phyloP scores from a whole-genome alignment of 2,888 invertebrate genomes.

The Phytoseiulus persimilis region DNA sequence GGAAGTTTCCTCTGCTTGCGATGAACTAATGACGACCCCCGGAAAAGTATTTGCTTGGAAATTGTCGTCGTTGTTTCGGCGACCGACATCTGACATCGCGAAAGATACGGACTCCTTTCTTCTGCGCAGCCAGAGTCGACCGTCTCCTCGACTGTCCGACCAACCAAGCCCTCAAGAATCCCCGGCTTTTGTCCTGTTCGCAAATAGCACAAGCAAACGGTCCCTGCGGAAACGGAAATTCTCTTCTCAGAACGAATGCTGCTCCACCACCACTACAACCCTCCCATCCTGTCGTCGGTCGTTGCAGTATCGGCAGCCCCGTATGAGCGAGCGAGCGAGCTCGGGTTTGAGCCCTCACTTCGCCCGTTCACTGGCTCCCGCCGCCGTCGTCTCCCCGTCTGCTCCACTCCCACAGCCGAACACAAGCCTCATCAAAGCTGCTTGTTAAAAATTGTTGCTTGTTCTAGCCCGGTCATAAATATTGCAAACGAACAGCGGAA shows the following conservation, averaged over 20 bases:
- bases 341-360: background rate
- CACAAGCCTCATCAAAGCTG: background rate
- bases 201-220: background rate
- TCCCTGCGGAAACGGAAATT: slow-evolving; percentile 5
- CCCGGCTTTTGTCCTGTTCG: background rate
- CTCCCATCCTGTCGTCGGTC: background rate
- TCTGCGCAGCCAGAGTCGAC: background rate
- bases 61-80: background rate
- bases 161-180: background rate
- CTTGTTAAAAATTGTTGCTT: background rate
- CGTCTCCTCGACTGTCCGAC: background rate
- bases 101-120: background rate
- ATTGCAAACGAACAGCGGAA: background rate
- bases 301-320: background rate
- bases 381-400: background rate
- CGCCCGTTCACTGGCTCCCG: background rate
- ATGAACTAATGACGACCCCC: background rate
- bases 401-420: background rate
- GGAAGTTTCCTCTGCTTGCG: background rate
- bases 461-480: background rate
- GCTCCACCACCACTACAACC: background rate
- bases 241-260: background rate
- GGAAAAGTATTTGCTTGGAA: background rate
- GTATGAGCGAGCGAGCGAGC: background rate
- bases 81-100: background rate